A percentile compares a stretch with the other conserved stretches of the same genome.
These are phyloP conservation scores for Rana temporaria DNA, from an alignment of 2,113 vertebrate species.

Conservation along the genomic window DNA sequence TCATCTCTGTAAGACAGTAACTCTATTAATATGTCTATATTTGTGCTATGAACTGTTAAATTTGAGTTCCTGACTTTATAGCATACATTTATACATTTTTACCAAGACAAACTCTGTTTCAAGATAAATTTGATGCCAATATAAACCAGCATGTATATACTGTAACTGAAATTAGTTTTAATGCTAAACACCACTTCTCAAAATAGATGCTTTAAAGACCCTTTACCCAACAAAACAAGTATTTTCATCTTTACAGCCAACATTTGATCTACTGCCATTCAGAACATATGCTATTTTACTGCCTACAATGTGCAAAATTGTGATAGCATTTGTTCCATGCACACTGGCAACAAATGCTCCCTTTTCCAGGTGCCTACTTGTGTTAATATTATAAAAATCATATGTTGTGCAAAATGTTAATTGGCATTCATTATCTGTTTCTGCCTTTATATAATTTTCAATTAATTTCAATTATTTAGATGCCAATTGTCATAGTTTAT, in stretches of 20 bases:
- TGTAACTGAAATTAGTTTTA: constrained; percentile 21
- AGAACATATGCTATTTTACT: constrained; percentile 26
- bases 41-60: constrained; percentile 33
- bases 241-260: constrained; percentile 35
- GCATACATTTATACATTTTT: background rate
- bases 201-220: constrained; percentile 6
- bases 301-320: constrained; percentile 31
- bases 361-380: constrained; percentile 38
- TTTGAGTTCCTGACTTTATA: constrained; percentile 31
- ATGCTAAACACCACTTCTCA: constrained; percentile 2
- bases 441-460: no score
- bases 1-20: constrained; percentile 10
- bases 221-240: background rate
- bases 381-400: constrained; percentile 30
- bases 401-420: background rate
- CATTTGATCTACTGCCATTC: constrained; percentile 40
- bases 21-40: constrained; percentile 19
- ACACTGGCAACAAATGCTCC: background rate
- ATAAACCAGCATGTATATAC: constrained; percentile 12
- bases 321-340: constrained; percentile 48
- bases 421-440: no score
- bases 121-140: background rate
- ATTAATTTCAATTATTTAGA: no score
- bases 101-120: constrained; percentile 16
- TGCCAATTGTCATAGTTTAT: no score